Conservation (phyloP, 2,113 vertebrate genomes). For the Struthidea cinerea region DNA sequence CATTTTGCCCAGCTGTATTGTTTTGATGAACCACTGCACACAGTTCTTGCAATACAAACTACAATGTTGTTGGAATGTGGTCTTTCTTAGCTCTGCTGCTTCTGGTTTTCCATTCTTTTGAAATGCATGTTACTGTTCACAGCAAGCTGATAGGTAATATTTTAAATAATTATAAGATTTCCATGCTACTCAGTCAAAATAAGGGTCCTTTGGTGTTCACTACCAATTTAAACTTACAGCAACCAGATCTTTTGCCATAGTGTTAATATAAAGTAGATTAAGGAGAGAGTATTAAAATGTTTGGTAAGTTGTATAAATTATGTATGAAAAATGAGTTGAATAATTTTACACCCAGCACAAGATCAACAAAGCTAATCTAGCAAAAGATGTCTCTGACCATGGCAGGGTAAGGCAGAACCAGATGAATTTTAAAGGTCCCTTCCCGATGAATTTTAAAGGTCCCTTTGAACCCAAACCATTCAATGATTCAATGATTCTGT, state of each 20-base stretch:
- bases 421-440: not conserved
- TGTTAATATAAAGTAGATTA: not conserved
- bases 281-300: not conserved
- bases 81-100: not conserved
- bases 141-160: not conserved
- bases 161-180: not conserved
- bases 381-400: not conserved
- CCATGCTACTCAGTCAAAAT: not conserved
- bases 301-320: not conserved
- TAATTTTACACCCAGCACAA: not conserved
- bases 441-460: not conserved
- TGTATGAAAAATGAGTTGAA: not conserved
- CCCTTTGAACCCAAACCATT: not conserved
- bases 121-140: not conserved
- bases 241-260: not conserved
- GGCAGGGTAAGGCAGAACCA: not conserved
- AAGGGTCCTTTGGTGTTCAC: not conserved
- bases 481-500: not conserved
- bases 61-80: not conserved
- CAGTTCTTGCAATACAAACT: not conserved
- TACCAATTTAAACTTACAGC: not conserved
- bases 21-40: not conserved
- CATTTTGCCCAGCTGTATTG: not conserved
- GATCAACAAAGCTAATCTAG: not conserved
- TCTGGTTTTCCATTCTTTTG: not conserved